Evolutionary conservation across 2,113 vertebrate species (phyloP).

Genomic region (Trematocara stigmaticum): DNA sequence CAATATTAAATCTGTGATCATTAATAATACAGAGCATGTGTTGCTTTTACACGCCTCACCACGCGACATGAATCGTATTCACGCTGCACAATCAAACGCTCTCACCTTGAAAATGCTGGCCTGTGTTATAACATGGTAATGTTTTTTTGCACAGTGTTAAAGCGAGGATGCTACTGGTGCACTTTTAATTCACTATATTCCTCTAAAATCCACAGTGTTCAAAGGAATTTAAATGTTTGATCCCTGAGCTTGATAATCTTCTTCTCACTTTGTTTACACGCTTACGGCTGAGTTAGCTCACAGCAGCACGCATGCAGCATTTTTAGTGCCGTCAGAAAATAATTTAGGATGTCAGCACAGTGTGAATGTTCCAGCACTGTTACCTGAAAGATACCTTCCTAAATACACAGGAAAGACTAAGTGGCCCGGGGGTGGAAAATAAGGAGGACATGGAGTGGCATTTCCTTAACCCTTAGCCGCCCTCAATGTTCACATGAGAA

Average conservation of each 20-base stretch:
- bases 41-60: neutral
- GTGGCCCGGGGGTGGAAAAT: neutral
- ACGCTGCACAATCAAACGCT: neutral
- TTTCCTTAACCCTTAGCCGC: neutral
- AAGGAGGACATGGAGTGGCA: neutral
- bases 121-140: neutral
- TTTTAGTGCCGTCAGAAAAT: neutral
- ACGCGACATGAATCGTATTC: neutral
- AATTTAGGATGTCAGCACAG: neutral
- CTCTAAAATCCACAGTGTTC: neutral
- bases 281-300: neutral
- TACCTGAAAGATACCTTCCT: neutral
- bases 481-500: neutral
- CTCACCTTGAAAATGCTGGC: neutral
- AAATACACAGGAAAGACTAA: neutral
- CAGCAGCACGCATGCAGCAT: neutral
- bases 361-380: neutral
- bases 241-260: neutral
- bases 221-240: neutral
- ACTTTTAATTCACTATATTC: neutral
- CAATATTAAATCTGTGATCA: slow-evolving; percentile 29
- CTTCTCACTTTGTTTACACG: neutral
- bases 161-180: neutral
- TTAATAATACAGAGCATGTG: slow-evolving; percentile 25
- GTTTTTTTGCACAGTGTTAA: neutral